Evolutionary conservation across 2,888 invertebrate genomes (phyloP), one percentile per base, ranked within the genome.

Genomic region (Brachypalpus laphriformis): DNA sequence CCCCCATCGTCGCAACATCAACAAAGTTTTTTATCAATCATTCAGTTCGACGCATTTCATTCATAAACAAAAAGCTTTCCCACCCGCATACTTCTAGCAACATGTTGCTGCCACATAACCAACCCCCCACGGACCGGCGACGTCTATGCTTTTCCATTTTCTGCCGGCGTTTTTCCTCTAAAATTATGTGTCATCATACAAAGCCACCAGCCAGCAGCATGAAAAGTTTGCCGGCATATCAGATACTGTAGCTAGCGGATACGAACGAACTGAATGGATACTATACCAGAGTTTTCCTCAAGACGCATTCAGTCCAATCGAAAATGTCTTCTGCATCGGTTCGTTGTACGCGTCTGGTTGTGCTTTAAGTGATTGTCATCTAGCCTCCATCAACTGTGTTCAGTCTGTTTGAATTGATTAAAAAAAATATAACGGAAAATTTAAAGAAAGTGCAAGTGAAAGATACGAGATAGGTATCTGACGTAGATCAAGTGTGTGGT

Each of bases 311-410:
- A 83, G 83, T 83, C 63, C 61, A 57, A 37, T 56, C 65, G 83
- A 68, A 59, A 65, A 83, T 80, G 83, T 74, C 83, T 83, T 78
- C 45, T 51, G 68, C 49, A 78, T 63, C 78, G 83, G 78, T 80
- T 80, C 83, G 70, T 47, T 78, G 63, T 80, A 42, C 72, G 78
- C 54, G 42, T 37, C 54, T 68, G n/a, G n/a, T n/a, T 63, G 54
- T 56, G 18, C 34, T 54, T 72, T 78, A 42, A 78, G 45, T 82
- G 76, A 31, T 51, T 61, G 40, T 42, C 25, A 18, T 25, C 25
- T 42, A n/a, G 25, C 25, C 7, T 16, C 42, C 9, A 9, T 25
- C 5, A 6, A 31, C 5, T n/a, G n/a, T 18, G n/a, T 4, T 8
- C 22, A 16, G 9, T 49, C 37, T 49, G 7, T 66, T 61, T 25